Conservation (phyloP, 2,888 invertebrate genomes). For the Drosophila histrio region DNA sequence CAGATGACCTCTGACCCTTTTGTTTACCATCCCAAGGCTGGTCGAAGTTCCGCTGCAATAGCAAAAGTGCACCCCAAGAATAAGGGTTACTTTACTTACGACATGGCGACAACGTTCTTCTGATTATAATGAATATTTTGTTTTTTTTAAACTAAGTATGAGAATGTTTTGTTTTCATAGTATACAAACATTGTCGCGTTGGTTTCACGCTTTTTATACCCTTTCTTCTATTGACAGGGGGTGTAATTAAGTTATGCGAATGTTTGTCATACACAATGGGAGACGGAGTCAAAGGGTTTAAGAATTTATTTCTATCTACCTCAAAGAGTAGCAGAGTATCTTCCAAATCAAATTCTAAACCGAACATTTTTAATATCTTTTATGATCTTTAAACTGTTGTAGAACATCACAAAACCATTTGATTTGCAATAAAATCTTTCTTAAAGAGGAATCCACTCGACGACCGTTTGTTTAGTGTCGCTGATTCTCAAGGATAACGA, state of each 20-base stretch:
- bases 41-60: constrained; percentile 19
- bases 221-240: neutral
- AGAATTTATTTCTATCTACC: neutral
- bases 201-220: constrained; percentile 16
- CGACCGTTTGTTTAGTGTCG: constrained; percentile 1
- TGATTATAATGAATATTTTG: constrained; percentile 32
- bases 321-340: neutral
- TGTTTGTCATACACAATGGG: neutral
- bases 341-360: too few relatives aligned
- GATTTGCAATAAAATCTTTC: neutral
- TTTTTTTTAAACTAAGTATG: constrained; percentile 4
- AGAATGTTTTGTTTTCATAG: constrained; percentile 21
- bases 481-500: constrained; percentile 17
- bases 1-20: constrained; percentile 47
- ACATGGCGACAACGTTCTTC: constrained; percentile 20
- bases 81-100: constrained; percentile 57
- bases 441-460: neutral
- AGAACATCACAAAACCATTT: neutral
- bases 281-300: neutral
- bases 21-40: constrained; percentile 37
- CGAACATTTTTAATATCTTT: neutral
- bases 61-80: constrained; percentile 36
- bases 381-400: neutral
- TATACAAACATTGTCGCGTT: constrained; percentile 13
- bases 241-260: constrained; percentile 13